Percentiles rank a stretch among this genome's conserved stretches.
phyloP scores from a whole-genome alignment of 2,888 invertebrate species.

The Agrilus biguttatus region DNA sequence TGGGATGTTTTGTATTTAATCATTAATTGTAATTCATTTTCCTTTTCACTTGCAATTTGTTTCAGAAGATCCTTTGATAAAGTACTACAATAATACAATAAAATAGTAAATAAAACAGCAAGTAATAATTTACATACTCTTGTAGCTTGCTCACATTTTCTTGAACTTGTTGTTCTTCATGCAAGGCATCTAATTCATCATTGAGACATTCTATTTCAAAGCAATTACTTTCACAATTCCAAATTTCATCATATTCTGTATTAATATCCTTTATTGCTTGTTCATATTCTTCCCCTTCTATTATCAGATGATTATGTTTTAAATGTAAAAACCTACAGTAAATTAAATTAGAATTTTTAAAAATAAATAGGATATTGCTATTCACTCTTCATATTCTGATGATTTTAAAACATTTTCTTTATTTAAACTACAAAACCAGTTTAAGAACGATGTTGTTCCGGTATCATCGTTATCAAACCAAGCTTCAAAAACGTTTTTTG shows the following conservation, averaged over 20 bases:
- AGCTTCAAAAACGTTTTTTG: constrained; percentile 16
- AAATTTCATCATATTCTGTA: constrained; percentile 15
- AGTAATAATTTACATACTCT: background rate
- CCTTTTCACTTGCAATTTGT: constrained; percentile 10
- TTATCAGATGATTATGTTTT: constrained; percentile 2
- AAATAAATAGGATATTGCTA: background rate
- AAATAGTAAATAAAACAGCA: background rate
- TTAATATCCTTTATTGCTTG: constrained; percentile 13
- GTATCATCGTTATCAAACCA: constrained; percentile 24
- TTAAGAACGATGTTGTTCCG: constrained; percentile 16
- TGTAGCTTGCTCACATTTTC: no score
- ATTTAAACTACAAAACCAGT: constrained; percentile 20
- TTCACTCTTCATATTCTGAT: constrained; percentile 15
- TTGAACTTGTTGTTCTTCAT: no score
- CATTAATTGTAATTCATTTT: constrained; percentile 12
- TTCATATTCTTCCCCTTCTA: constrained; percentile 10
- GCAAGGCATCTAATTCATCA: background rate
- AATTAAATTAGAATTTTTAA: background rate
- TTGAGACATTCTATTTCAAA: background rate
- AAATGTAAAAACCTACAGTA: constrained; percentile 7
- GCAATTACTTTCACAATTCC: constrained; percentile 14
- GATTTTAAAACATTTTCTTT: constrained; percentile 17
- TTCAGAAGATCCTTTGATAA: constrained; percentile 11
- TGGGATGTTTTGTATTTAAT: constrained; percentile 12
- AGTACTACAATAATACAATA: constrained; percentile 9